These are phyloP conservation scores for Hyperoplus immaculatus DNA, from an alignment of 2,797 vertebrate species.

Conservation along the genomic window DNA sequence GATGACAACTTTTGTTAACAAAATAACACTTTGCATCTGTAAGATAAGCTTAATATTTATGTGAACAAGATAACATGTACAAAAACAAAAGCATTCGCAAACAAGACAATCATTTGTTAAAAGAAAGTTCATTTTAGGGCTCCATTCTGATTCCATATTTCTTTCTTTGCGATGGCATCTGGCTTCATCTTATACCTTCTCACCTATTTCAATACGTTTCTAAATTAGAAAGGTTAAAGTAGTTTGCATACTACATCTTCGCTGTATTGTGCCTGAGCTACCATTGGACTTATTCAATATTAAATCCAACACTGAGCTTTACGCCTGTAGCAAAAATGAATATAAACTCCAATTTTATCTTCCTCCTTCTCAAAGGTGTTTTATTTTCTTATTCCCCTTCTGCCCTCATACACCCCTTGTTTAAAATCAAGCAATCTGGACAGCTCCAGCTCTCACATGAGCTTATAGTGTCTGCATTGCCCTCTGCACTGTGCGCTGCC, in stretches of 20 bases:
- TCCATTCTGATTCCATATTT: neutral
- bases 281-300: slow-evolving; percentile 7
- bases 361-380: neutral
- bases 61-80: neutral
- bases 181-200: neutral
- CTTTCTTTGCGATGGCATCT: neutral
- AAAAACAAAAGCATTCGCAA: neutral
- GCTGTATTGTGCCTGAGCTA: neutral
- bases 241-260: neutral
- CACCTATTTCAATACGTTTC: neutral
- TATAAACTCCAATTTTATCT: slow-evolving; percentile 4
- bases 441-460: slow-evolving; percentile 19
- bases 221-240: neutral
- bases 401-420: neutral
- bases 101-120: neutral
- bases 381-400: neutral
- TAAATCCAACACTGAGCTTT: neutral
- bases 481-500: slow-evolving; percentile 42
- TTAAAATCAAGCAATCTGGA: slow-evolving; percentile 30
- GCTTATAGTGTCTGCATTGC: slow-evolving; percentile 13
- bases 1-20: neutral
- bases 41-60: neutral
- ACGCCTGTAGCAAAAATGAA: neutral
- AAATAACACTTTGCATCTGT: too few species aligned
- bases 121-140: neutral